phyloP scores from a whole-genome alignment of 1,140 invertebrate genomes.

The Calliopsis andreniformis region DNA sequence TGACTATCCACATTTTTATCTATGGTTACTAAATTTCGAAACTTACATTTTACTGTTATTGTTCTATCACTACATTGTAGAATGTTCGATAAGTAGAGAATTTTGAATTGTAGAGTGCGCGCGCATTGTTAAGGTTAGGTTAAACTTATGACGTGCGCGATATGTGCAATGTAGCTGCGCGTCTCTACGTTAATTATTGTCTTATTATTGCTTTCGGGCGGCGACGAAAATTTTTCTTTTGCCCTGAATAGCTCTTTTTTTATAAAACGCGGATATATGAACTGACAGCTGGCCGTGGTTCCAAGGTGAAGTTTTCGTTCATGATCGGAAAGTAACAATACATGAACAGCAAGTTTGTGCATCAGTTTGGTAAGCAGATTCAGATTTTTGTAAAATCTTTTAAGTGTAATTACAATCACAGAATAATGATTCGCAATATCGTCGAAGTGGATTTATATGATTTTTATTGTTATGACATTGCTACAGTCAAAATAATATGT shows the following conservation, averaged over 20 bases:
- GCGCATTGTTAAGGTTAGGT: constrained; percentile 66
- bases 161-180: constrained; percentile 46
- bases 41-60: neutral
- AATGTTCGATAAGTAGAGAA: constrained; percentile 18
- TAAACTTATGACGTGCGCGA: constrained; percentile 62
- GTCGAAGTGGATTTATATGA: neutral
- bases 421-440: neutral
- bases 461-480: neutral
- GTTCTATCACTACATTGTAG: neutral
- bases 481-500: neutral
- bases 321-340: constrained; percentile 7
- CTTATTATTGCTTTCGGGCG: constrained; percentile 39
- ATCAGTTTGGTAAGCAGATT: constrained; percentile 22
- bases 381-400: neutral
- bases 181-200: constrained; percentile 59
- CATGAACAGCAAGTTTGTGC: constrained; percentile 5
- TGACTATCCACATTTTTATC: no score
- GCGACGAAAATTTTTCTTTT: constrained; percentile 16
- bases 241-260: neutral
- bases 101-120: constrained; percentile 55
- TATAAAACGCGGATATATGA: neutral
- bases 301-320: neutral
- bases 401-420: neutral
- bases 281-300: constrained; percentile 1
- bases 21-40: neutral